Evolutionary conservation across 2,797 vertebrate genomes (phyloP), one percentile per base, ranked within the genome.

Genomic region (Strix occidentalis): DNA sequence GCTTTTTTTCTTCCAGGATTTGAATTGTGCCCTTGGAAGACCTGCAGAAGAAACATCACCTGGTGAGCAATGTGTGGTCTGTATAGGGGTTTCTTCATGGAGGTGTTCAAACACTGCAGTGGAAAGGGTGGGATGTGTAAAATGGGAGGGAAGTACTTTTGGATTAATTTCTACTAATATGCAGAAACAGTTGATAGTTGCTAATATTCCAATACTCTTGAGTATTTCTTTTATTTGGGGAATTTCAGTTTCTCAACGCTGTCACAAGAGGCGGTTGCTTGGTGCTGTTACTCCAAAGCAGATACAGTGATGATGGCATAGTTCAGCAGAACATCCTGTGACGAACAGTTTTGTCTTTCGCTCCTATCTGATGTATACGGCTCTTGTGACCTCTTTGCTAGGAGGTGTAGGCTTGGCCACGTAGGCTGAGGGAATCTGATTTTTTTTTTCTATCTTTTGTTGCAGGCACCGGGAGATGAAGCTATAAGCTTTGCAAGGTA

Each of bases 301-400:
- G 96, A 97, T 97, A 95, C 96, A 71, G 2, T 98, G 98, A 98
- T 98, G 97, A 96, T 48, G 72, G 90, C 97, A 98, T 98, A 98
- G 98, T 98, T 98, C 98, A 98, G 84, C 98, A 96, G 98, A 98
- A 48, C 18, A 13, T 43, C 5, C 51, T 68, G 29, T 97, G 97
- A 97, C 17, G 97, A 98, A 26, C 25, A 21, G 28, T 39, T 83
- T 2, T 75, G 54, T 87, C 50, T 33, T 97, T 95, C 81, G 90
- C 94, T 85, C 91, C 85, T 97, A 83, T 97, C 97, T 98, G 97
- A 98, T 93, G 96, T 97, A 79, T 98, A 97, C 95, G 31, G 6
- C 33, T 74, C 33, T 13, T 43, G 26, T 26, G 5, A 21, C n/a
- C 45, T 25, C 7, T 54, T 54, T 61, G 28, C 0, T 12, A 1